Conservation (phyloP, 2,797 vertebrate species). For the Sebastes taczanowskii region DNA sequence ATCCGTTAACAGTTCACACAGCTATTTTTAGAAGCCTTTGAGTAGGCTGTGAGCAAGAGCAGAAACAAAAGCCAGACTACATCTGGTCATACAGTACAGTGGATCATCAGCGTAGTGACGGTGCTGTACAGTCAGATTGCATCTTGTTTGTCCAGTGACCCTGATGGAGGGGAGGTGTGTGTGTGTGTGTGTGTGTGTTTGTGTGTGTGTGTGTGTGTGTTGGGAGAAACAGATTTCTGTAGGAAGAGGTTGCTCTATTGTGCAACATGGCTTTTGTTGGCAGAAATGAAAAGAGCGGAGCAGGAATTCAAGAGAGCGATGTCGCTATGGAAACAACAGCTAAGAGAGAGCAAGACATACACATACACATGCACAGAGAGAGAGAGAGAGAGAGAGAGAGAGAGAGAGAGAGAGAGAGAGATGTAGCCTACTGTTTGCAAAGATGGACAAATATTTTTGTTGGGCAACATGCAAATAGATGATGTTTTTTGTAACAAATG, state of each 20-base stretch:
- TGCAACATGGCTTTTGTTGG: constrained; percentile 83
- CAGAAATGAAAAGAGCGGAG: constrained; percentile 79
- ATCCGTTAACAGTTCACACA: constrained; percentile 8
- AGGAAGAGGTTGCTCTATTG: constrained; percentile 81
- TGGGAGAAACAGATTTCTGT: constrained; percentile 68
- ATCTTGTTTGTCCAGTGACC: constrained; percentile 45
- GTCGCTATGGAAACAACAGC: constrained; percentile 87
- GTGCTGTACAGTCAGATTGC: constrained; percentile 17
- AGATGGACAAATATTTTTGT: constrained; percentile 75
- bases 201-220: background rate
- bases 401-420: constrained; percentile 1
- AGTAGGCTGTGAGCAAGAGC: constrained; percentile 46
- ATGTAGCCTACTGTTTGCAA: constrained; percentile 63
- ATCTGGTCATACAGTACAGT: constrained; percentile 33
- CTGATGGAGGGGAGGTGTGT: constrained; percentile 23
- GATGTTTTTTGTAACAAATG: constrained; percentile 6
- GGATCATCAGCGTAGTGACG: constrained; percentile 9
- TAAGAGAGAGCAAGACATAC: constrained; percentile 60
- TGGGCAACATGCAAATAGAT: constrained; percentile 30
- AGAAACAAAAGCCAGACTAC: constrained; percentile 51
- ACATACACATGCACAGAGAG: constrained; percentile 11
- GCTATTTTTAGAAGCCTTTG: constrained; percentile 60
- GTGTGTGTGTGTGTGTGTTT: background rate
- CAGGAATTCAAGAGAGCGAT: constrained; percentile 81
- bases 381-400: background rate